Evolutionary conservation across 2,797 vertebrate species (phyloP).

Genomic region (Lagodon rhomboides): DNA sequence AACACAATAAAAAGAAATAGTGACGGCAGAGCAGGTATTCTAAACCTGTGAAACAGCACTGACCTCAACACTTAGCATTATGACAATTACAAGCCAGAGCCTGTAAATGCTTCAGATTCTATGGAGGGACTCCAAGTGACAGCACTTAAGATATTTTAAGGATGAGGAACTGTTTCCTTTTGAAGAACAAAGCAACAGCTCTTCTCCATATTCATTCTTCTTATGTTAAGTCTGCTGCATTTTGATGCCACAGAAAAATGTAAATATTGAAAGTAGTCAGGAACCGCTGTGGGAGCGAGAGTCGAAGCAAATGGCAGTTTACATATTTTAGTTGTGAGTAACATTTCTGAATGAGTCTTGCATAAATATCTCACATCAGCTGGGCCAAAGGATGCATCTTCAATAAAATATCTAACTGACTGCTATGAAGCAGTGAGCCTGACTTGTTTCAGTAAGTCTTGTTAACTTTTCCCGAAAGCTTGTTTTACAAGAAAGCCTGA

Average conservation of each 20-base stretch:
- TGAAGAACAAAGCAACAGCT: slow-evolving; percentile 82
- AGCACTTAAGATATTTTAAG: slow-evolving; percentile 72
- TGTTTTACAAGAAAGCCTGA: background rate
- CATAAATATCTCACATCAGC: slow-evolving; percentile 69
- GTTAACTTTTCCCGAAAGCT: slow-evolving; percentile 33
- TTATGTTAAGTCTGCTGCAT: slow-evolving; percentile 87
- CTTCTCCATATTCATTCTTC: slow-evolving; percentile 76
- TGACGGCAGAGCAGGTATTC: slow-evolving; percentile 24
- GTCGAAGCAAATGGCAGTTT: slow-evolving; percentile 76
- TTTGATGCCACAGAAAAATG: slow-evolving; percentile 87
- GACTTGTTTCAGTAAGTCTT: slow-evolving; percentile 46
- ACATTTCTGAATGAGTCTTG: slow-evolving; percentile 76
- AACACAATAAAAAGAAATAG: background rate
- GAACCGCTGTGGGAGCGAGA: slow-evolving; percentile 76
- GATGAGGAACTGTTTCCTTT: slow-evolving; percentile 83
- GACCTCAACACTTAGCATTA: slow-evolving; percentile 46
- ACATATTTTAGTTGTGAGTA: slow-evolving; percentile 82
- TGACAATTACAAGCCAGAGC: slow-evolving; percentile 61
- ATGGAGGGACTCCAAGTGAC: slow-evolving; percentile 71
- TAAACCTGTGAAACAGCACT: slow-evolving; percentile 30
- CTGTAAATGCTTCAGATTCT: slow-evolving; percentile 75
- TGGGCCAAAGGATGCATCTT: slow-evolving; percentile 34
- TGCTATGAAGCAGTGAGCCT: slow-evolving; percentile 41
- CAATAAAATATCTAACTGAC: slow-evolving; percentile 38
- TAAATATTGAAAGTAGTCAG: slow-evolving; percentile 93